phyloP scores from a whole-genome alignment of 1,140 invertebrate species.

The Reticulitermes speratus region DNA sequence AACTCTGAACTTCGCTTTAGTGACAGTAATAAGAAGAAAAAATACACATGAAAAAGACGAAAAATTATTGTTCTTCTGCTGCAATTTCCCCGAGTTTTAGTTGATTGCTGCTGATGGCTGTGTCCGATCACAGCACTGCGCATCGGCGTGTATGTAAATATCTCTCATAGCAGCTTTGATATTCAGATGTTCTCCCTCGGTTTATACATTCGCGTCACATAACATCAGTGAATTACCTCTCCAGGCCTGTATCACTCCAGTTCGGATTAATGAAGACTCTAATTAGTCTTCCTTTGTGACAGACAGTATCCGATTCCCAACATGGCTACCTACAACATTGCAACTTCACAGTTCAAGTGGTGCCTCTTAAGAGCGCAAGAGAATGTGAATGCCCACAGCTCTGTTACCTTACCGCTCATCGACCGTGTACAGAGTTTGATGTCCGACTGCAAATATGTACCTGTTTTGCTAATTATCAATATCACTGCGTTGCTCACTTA shows the following conservation, averaged over 20 bases:
- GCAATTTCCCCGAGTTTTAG: too few species aligned
- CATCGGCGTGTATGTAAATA: not conserved
- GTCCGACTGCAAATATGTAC: too few species aligned
- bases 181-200: slow-evolving; percentile 14
- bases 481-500: too few species aligned
- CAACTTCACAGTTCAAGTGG: not conserved
- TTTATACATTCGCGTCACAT: not conserved
- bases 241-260: not conserved
- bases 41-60: too few species aligned
- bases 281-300: slow-evolving; percentile 12
- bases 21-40: too few species aligned
- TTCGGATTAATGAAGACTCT: slow-evolving; percentile 11
- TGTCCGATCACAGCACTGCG: not conserved
- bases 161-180: not conserved
- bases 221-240: not conserved
- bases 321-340: not conserved
- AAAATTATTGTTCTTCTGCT: too few species aligned
- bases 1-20: too few species aligned
- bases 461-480: too few species aligned
- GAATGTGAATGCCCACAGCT: not conserved
- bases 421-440: too few species aligned
- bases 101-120: not conserved
- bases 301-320: not conserved
- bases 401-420: too few species aligned
- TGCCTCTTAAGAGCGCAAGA: not conserved